Evolutionary conservation across 92 coral and sea anemone genomes (phyloP).

Genomic region (Siderastrea radians): DNA sequence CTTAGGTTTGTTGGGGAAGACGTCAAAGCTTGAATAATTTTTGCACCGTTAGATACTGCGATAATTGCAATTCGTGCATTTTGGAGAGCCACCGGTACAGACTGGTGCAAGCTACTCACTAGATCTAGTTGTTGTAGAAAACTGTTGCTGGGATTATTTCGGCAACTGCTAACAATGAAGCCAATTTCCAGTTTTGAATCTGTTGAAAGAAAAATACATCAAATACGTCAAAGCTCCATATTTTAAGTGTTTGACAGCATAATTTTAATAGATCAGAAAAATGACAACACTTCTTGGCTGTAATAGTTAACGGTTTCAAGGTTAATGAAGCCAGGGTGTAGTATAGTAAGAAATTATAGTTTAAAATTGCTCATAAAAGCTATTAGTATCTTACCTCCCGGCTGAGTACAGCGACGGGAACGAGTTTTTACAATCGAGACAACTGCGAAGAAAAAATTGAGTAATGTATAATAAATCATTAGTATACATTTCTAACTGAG

Average conservation of each 20-base stretch:
- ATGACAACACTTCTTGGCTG: background rate
- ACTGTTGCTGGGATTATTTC: conserved; percentile 42
- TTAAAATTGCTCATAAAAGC: too few species aligned
- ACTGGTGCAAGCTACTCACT: conserved; percentile 7
- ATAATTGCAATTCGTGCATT: conserved; percentile 69
- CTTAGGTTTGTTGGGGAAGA: background rate
- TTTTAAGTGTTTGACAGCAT: too few species aligned
- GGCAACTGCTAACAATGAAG: conserved; percentile 75
- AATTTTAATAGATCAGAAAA: background rate
- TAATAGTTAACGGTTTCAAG: too few species aligned
- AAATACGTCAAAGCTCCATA: background rate
- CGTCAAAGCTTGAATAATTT: conserved; percentile 61
- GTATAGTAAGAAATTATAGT: too few species aligned
- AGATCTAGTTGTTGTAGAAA: conserved; percentile 14
- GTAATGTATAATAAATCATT: background rate
- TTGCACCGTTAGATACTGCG: conserved; percentile 69
- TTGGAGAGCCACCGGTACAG: conserved; percentile 60
- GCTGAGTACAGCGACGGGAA: conserved; percentile 44
- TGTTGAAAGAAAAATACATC: conserved; percentile 2
- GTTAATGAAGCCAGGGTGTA: too few species aligned
- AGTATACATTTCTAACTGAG: background rate
- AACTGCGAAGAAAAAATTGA: conserved; percentile 35
- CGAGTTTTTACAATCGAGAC: conserved; percentile 53
- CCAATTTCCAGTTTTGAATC: conserved; percentile 76
- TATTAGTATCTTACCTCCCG: conserved; percentile 53